Evolutionary conservation across 2,113 vertebrate genomes (phyloP).

Genomic region (Buteo buteo): DNA sequence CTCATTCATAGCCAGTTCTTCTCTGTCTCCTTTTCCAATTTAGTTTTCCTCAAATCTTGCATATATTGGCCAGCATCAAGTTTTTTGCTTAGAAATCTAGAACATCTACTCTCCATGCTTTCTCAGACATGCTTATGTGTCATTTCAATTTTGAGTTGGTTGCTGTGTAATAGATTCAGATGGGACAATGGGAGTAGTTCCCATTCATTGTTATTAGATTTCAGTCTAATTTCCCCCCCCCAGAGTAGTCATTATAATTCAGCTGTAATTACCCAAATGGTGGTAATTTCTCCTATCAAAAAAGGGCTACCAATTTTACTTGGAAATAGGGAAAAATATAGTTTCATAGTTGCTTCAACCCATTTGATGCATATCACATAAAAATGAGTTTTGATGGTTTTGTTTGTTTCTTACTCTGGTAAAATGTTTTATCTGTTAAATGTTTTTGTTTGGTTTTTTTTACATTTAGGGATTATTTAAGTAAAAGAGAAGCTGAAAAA

Average conservation of each 20-base stretch:
- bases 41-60: background rate
- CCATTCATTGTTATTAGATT: background rate
- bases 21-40: background rate
- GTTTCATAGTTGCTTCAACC: background rate
- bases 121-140: background rate
- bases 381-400: background rate
- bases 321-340: background rate
- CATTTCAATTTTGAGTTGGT: background rate
- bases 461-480: background rate
- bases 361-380: background rate
- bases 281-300: background rate
- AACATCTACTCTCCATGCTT: accelerated
- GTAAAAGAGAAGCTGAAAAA: background rate
- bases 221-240: background rate
- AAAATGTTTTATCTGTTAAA: background rate
- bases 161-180: background rate
- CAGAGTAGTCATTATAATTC: background rate
- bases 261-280: background rate
- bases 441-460: background rate
- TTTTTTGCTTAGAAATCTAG: background rate
- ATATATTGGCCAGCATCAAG: background rate
- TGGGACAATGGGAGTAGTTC: background rate
- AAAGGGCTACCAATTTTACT: background rate
- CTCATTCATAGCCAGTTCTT: background rate
- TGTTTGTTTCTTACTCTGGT: background rate